Conservation (phyloP, 2,113 vertebrate genomes). For the Talpa occidentalis region DNA sequence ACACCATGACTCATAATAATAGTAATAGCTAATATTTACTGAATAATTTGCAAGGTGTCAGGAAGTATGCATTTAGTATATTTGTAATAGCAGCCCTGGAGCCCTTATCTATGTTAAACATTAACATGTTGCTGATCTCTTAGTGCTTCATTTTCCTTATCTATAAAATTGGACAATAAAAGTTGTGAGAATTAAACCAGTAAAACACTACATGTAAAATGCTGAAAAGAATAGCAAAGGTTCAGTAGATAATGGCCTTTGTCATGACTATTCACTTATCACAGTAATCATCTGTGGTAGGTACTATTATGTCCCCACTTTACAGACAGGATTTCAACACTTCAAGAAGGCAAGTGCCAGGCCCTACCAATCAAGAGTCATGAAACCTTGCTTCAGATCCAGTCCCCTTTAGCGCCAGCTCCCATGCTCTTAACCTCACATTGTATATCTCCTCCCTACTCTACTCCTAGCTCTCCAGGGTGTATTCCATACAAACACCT, state of each 20-base stretch:
- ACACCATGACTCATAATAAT: neutral
- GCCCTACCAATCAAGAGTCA: neutral
- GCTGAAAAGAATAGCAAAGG: neutral
- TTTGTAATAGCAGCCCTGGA: neutral
- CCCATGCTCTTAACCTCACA: neutral
- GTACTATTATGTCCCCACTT: neutral
- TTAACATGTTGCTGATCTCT: neutral
- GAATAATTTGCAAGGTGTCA: neutral
- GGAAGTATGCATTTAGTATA: neutral
- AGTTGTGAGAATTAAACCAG: constrained; percentile 8
- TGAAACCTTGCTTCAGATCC: neutral
- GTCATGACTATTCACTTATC: neutral
- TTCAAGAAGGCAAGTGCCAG: neutral
- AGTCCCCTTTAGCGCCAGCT: neutral
- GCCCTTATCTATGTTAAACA: neutral
- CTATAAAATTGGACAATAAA: constrained; percentile 5
- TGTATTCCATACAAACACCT: neutral
- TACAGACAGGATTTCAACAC: neutral
- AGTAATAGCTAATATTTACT: neutral
- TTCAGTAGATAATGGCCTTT: neutral
- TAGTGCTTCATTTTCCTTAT: constrained; percentile 14
- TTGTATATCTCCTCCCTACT: neutral
- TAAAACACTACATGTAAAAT: neutral
- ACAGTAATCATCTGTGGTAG: neutral
- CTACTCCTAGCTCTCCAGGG: neutral